These are phyloP conservation scores for Campoplex nolae DNA, from an alignment of 2,888 invertebrate genomes.

Conservation along the genomic window DNA sequence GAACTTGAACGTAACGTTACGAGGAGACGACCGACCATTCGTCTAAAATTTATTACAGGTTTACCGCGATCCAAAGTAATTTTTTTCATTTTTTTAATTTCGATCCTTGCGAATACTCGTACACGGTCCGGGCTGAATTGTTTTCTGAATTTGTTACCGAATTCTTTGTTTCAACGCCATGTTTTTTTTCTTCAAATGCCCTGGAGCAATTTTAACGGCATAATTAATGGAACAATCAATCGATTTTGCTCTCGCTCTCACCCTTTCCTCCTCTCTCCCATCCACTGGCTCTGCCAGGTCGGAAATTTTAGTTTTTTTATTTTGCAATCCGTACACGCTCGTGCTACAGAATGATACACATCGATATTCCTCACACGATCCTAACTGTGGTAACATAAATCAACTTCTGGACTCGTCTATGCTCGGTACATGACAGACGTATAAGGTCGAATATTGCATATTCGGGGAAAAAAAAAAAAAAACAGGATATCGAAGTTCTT, in stretches of 20 bases:
- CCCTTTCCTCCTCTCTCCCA: background rate
- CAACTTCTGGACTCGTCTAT: background rate
- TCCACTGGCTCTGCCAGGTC: too few species aligned
- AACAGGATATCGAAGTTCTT: background rate
- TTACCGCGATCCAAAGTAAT: too few species aligned
- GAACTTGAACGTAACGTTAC: too few species aligned
- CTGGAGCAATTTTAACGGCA: background rate
- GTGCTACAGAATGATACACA: background rate
- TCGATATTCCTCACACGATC: conserved; percentile 10
- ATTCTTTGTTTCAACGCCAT: background rate
- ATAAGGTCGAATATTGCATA: background rate
- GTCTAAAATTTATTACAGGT: too few species aligned
- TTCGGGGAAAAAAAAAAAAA: background rate
- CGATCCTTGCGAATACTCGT: too few species aligned
- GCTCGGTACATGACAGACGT: background rate
- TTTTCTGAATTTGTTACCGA: background rate
- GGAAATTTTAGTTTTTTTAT: background rate
- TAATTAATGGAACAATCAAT: background rate
- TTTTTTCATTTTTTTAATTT: too few species aligned
- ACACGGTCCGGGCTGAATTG: too few species aligned
- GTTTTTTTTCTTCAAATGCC: background rate
- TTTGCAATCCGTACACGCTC: background rate
- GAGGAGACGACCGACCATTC: too few species aligned
- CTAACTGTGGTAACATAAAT: background rate
- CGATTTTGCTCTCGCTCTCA: background rate